These are phyloP conservation scores for Naso thynnoides DNA, from an alignment of 2,797 vertebrate species.

Conservation along the genomic window DNA sequence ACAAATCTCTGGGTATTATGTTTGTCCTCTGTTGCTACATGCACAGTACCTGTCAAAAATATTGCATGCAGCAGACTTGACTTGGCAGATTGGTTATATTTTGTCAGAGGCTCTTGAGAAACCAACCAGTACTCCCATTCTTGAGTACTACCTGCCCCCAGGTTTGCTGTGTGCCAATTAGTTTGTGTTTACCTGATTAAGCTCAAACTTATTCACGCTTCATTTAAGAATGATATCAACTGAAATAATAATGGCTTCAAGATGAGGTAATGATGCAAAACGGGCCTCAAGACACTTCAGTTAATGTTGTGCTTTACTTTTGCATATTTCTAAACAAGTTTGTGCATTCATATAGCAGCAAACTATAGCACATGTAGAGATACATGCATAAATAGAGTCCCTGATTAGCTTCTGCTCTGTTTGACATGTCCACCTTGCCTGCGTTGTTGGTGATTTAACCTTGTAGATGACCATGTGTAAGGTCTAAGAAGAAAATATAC, in stretches of 20 bases:
- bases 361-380: no score
- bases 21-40: slow-evolving; percentile 1
- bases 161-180: slow-evolving; percentile 21
- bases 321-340: slow-evolving; percentile 1
- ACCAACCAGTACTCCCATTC: slow-evolving; percentile 14
- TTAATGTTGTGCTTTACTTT: background rate
- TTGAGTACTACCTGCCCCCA: slow-evolving; percentile 16
- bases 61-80: slow-evolving; percentile 26
- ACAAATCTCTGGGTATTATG: slow-evolving; percentile 21
- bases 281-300: background rate
- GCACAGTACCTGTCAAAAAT: slow-evolving; percentile 36
- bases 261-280: slow-evolving; percentile 13
- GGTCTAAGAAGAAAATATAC: background rate
- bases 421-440: background rate
- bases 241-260: slow-evolving; percentile 5
- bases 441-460: background rate
- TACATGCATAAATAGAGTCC: no score
- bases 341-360: background rate
- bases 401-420: background rate
- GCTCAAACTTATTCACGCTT: slow-evolving; percentile 3
- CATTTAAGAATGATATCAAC: background rate
- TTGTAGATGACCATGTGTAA: background rate
- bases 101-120: slow-evolving; percentile 38
- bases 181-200: slow-evolving; percentile 35
- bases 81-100: slow-evolving; percentile 46